Conservation (phyloP, 2,888 invertebrate genomes). For the Pachliopta kotzebuea region DNA sequence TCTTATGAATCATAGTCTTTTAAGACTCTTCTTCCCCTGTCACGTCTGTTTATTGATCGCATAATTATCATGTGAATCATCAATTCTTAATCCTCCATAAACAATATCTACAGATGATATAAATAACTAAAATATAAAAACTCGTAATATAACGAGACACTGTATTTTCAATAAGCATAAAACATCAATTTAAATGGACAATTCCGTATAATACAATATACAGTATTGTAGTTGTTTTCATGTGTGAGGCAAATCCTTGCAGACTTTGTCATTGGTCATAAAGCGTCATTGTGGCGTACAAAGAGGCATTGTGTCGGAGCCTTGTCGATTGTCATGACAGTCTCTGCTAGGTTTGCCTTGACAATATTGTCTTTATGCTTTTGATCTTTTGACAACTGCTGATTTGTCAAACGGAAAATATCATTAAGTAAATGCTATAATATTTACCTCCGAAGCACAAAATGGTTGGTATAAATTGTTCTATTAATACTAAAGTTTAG, state of each 20-base stretch:
- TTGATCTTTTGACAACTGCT: constrained; percentile 37
- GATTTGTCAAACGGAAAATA: constrained; percentile 10
- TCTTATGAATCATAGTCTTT: too few relatives aligned
- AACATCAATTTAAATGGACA: constrained; percentile 50
- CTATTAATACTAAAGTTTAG: too few relatives aligned
- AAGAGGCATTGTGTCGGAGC: constrained; percentile 60
- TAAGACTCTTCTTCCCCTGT: too few relatives aligned
- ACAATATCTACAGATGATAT: too few relatives aligned
- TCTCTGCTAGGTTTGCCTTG: constrained; percentile 24
- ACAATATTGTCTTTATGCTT: constrained; percentile 44
- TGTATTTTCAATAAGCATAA: constrained; percentile 49
- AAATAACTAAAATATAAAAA: not conserved
- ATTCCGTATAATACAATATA: constrained; percentile 48
- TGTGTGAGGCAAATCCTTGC: constrained; percentile 69
- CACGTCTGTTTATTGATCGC: too few relatives aligned
- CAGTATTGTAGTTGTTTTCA: constrained; percentile 38
- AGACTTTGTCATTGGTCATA: constrained; percentile 64
- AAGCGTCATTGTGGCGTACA: constrained; percentile 64
- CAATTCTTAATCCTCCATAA: too few relatives aligned
- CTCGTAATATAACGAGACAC: constrained; percentile 43
- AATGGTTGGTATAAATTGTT: too few relatives aligned
- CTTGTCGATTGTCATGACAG: constrained; percentile 63
- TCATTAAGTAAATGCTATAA: not conserved
- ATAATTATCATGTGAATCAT: too few relatives aligned
- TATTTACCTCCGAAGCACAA: too few relatives aligned